Evolutionary conservation across 2,113 vertebrate genomes (phyloP).

Genomic region (Sceloporus undulatus): DNA sequence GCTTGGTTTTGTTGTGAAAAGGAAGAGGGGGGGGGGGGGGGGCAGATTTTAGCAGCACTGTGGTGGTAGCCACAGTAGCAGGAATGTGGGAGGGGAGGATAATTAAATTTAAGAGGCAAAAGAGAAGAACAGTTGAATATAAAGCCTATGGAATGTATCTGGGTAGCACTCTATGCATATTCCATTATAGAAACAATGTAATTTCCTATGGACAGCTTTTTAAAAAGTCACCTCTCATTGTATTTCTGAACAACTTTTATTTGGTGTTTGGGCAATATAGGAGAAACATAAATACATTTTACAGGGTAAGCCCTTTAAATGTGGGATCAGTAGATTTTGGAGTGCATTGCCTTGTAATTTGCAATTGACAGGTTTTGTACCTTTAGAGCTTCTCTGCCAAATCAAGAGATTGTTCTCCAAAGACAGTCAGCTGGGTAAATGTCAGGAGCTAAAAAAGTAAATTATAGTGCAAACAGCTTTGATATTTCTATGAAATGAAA

Average conservation of each 20-base stretch:
- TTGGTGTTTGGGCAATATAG: neutral
- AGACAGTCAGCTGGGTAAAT: slow-evolving; percentile 86
- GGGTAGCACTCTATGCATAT: neutral
- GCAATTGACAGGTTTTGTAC: slow-evolving; percentile 63
- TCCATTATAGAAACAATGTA: neutral
- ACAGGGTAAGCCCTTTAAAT: slow-evolving; percentile 47
- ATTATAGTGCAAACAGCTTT: slow-evolving; percentile 85
- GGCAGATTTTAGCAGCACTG: neutral
- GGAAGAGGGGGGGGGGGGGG: neutral
- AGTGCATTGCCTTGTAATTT: slow-evolving; percentile 46
- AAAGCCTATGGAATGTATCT: neutral
- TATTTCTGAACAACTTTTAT: neutral
- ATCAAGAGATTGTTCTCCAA: slow-evolving; percentile 81
- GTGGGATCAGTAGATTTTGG: slow-evolving; percentile 43
- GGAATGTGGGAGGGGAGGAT: neutral
- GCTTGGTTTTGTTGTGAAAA: slow-evolving; percentile 21
- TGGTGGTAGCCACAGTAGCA: neutral
- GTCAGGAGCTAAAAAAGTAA: slow-evolving; percentile 85
- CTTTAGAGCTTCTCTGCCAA: slow-evolving; percentile 67
- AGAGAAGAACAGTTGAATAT: neutral
- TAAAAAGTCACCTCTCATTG: neutral
- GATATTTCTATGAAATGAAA: slow-evolving; percentile 90
- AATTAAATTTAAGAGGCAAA: slow-evolving; percentile 20
- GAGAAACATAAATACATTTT: slow-evolving; percentile 23
- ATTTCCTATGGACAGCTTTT: neutral